Percentiles rank a stretch among this genome's conserved stretches.
Conservation (phyloP, 2,888 invertebrate genomes). For the Parelbella ahira region DNA sequence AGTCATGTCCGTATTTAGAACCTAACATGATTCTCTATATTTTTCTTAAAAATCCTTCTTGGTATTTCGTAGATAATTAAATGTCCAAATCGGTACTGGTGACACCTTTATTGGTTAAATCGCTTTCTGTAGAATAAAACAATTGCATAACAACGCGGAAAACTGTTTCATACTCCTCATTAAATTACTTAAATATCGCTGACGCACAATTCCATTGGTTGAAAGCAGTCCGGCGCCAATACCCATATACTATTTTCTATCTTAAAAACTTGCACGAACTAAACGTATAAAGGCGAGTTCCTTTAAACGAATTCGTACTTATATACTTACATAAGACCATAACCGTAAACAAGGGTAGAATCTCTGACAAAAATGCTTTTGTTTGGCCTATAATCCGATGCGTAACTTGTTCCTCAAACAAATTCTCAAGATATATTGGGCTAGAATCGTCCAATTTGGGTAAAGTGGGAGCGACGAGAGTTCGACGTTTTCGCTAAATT, state of each 20-base stretch:
- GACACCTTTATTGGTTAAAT: no score
- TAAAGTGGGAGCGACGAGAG: conserved; percentile 70
- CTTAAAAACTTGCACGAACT: conserved; percentile 21
- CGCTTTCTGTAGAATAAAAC: neutral
- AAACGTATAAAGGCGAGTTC: conserved; percentile 24
- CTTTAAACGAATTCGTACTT: conserved; percentile 33
- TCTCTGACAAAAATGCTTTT: conserved; percentile 64
- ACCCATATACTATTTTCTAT: conserved; percentile 14
- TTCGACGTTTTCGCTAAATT: conserved; percentile 71
- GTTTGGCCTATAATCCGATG: conserved; percentile 50
- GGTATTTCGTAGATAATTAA: no score
- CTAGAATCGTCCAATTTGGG: conserved; percentile 74
- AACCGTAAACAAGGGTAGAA: conserved; percentile 65
- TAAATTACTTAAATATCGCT: conserved; percentile 3
- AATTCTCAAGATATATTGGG: conserved; percentile 70
- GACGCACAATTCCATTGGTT: conserved; percentile 3
- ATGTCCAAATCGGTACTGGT: no score
- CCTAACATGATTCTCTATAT: no score
- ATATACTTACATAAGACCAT: conserved; percentile 59
- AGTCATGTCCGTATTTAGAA: no score
- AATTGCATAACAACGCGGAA: neutral
- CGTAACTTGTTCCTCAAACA: conserved; percentile 69
- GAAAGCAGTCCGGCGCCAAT: conserved; percentile 13
- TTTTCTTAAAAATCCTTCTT: no score
- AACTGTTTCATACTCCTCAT: no score